Evolutionary conservation across 2,888 invertebrate species (phyloP).

Genomic region (Listrodromus nycthemerus): DNA sequence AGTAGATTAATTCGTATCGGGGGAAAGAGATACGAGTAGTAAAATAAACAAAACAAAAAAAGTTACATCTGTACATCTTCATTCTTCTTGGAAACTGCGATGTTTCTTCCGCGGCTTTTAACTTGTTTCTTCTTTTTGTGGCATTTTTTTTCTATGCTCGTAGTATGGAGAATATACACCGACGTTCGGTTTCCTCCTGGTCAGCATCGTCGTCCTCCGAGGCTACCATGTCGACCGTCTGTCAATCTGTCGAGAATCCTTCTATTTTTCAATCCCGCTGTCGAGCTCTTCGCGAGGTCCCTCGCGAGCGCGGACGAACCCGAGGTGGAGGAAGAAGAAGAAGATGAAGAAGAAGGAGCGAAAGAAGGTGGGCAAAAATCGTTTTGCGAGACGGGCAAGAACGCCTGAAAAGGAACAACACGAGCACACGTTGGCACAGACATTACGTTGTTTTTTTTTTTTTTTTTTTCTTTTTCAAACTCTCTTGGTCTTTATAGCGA

Average conservation of each 20-base stretch:
- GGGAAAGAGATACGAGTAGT: neutral
- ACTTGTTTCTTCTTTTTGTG: neutral
- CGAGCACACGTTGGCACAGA: constrained; percentile 31
- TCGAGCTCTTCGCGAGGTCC: constrained; percentile 14
- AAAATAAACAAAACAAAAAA: constrained; percentile 19
- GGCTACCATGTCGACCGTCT: constrained; percentile 46
- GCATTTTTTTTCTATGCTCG: constrained; percentile 19
- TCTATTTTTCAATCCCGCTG: constrained; percentile 39
- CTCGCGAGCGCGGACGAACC: constrained; percentile 23
- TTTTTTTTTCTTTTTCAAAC: constrained; percentile 17
- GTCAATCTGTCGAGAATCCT: constrained; percentile 49
- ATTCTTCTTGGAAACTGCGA: constrained; percentile 25
- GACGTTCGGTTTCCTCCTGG: constrained; percentile 28
- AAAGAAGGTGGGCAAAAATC: constrained; percentile 47
- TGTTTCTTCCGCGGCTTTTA: constrained; percentile 19
- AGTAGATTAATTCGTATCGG: constrained; percentile 14
- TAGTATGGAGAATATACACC: constrained; percentile 22
- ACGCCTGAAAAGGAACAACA: constrained; percentile 59
- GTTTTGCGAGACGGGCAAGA: constrained; percentile 48
- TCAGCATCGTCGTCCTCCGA: constrained; percentile 31
- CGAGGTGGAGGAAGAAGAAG: constrained; percentile 20
- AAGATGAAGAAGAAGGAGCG: neutral
- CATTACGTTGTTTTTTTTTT: constrained; percentile 20
- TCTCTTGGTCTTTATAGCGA: constrained; percentile 47
- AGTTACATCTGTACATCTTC: constrained; percentile 18